A percentile compares a stretch with the other conserved stretches of the same genome.
Evolutionary conservation across 2,797 vertebrate species (phyloP).

Genomic region (Acanthurus lineatus): DNA sequence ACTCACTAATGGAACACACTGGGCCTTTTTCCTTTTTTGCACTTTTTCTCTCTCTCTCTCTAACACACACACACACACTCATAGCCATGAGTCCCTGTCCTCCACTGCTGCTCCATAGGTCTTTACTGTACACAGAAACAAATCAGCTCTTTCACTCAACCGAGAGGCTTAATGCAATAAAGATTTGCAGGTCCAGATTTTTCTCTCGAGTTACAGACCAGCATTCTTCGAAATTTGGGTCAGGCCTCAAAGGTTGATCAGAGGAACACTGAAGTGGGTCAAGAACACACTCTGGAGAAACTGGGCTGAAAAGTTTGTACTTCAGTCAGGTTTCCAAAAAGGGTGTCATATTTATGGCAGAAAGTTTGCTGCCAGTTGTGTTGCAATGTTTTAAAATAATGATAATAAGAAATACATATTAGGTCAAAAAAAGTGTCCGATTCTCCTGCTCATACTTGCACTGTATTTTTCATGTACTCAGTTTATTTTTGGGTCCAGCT

Average conservation of each 20-base stretch:
- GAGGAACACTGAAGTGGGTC: slow-evolving; percentile 53
- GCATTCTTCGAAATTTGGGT: slow-evolving; percentile 55
- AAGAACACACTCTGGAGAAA: slow-evolving; percentile 15
- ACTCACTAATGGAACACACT: slow-evolving; percentile 43
- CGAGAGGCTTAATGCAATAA: slow-evolving; percentile 53
- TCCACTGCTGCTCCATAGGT: slow-evolving; percentile 16
- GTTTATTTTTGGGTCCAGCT: slow-evolving; percentile 1
- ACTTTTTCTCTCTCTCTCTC: background rate
- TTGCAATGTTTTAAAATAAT: background rate
- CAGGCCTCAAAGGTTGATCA: slow-evolving; percentile 55
- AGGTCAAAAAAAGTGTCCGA: background rate
- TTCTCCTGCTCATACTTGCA: background rate
- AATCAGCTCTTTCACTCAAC: slow-evolving; percentile 58
- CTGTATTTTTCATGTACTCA: background rate
- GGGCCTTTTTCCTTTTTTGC: slow-evolving; percentile 7
- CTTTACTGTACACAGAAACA: slow-evolving; percentile 50
- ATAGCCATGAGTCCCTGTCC: slow-evolving; percentile 27
- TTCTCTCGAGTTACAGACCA: slow-evolving; percentile 35
- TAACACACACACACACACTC: background rate
- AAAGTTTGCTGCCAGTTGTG: background rate
- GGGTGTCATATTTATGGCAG: background rate
- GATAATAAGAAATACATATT: background rate
- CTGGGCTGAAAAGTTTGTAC: slow-evolving; percentile 17
- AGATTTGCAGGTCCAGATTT: slow-evolving; percentile 54
- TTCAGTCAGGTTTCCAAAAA: slow-evolving; percentile 12